Percentiles rank a stretch among this genome's conserved stretches.
Conservation (phyloP, 2,113 vertebrate species). For the Porphyrio hochstetteri region DNA sequence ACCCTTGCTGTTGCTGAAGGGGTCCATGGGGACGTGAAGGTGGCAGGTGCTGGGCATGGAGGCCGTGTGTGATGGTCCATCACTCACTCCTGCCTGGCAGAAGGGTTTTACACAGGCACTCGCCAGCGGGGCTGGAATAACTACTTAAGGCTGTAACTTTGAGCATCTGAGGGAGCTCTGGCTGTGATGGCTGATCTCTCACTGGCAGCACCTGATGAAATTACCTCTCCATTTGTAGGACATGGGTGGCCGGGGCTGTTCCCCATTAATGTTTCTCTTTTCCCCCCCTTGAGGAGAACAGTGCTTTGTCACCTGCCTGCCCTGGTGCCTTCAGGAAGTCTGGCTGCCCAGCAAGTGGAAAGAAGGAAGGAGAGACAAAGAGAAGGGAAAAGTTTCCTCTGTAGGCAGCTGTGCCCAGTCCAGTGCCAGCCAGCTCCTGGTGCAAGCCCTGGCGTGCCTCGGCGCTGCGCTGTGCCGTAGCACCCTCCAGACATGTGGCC, state of each 20-base stretch:
- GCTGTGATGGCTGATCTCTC: background rate
- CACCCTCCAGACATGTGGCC: rapidly evolving
- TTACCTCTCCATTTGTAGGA: background rate
- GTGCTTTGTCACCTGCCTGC: background rate
- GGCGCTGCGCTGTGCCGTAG: rapidly evolving
- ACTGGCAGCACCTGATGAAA: background rate
- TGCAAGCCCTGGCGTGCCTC: rapidly evolving
- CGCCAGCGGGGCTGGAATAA: no score
- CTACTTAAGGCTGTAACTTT: background rate
- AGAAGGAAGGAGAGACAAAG: background rate
- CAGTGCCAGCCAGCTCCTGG: rapidly evolving
- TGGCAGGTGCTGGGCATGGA: background rate
- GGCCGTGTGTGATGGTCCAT: rapidly evolving
- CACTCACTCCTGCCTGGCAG: background rate
- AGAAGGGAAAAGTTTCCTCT: background rate
- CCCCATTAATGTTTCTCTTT: background rate
- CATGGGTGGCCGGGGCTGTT: background rate
- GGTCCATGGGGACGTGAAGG: background rate
- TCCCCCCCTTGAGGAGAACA: background rate
- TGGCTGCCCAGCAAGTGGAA: background rate
- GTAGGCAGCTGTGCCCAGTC: background rate
- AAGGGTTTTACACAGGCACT: background rate
- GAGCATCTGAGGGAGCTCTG: background rate
- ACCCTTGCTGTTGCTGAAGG: background rate
- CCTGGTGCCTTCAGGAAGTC: background rate